Percentiles rank a stretch among this genome's conserved stretches.
Evolutionary conservation across 92 coral and sea anemone genomes (phyloP).

Genomic region (Nematostella vectensis): DNA sequence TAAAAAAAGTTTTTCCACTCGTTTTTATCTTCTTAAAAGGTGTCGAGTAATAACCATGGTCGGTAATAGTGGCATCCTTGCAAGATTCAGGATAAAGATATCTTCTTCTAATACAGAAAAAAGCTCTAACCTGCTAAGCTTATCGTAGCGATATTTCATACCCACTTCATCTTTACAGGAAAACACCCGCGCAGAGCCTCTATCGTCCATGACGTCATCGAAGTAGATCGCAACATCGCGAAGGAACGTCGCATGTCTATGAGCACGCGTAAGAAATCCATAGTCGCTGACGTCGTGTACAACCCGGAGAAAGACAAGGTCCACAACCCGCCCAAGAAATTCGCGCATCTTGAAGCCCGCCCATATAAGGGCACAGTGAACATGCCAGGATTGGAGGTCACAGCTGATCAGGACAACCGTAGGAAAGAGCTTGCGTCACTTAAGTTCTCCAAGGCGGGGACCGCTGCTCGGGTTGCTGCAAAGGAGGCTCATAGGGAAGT

Average conservation of each 20-base stretch:
- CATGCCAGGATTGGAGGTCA: not conserved
- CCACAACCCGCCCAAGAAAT: not conserved
- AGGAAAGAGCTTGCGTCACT: slow-evolving; percentile 16
- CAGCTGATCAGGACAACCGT: slow-evolving; percentile 4
- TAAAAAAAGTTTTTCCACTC: not conserved
- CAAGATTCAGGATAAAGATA: too few species aligned
- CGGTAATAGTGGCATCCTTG: too few species aligned
- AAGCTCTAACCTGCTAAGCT: too few species aligned
- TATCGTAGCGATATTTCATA: too few species aligned
- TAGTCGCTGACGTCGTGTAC: slow-evolving; percentile 23
- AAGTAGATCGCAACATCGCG: slow-evolving; percentile 16
- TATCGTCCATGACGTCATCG: slow-evolving; percentile 29
- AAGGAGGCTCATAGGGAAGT: slow-evolving; percentile 16
- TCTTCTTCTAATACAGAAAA: too few species aligned
- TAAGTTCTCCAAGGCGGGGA: slow-evolving; percentile 27
- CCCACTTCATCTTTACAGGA: too few species aligned
- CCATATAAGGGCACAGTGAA: not conserved
- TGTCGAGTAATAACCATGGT: too few species aligned
- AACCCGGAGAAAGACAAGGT: not conserved
- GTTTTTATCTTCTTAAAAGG: too few species aligned
- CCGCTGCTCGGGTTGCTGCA: slow-evolving; percentile 31
- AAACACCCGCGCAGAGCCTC: slow-evolving; percentile 29
- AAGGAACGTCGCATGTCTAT: slow-evolving; percentile 23
- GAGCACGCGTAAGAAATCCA: slow-evolving; percentile 15
- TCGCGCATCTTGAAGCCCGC: not conserved